These are phyloP conservation scores for Cyaniris semiargus DNA, from an alignment of 2,888 invertebrate species.

Conservation along the genomic window DNA sequence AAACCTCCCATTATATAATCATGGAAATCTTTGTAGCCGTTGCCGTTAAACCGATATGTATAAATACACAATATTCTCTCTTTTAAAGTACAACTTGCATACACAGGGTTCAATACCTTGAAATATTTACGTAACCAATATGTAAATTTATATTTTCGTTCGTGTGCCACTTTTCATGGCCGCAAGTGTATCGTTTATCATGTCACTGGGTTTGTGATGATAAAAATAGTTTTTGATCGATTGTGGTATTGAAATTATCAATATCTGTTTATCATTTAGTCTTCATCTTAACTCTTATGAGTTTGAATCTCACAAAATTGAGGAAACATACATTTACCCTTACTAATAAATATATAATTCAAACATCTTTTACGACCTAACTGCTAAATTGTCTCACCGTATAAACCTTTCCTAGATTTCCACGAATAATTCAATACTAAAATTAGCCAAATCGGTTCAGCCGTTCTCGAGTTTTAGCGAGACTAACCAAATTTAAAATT, in stretches of 20 bases:
- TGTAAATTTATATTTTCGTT: not conserved
- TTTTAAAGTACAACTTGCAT: not conserved
- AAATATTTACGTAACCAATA: not conserved
- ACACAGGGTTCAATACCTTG: not conserved
- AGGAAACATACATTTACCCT: no score
- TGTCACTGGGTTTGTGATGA: not conserved
- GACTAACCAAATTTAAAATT: no score
- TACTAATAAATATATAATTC: no score
- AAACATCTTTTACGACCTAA: not conserved
- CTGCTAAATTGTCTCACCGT: no score
- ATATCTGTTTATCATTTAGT: not conserved
- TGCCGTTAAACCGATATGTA: no score
- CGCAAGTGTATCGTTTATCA: constrained; percentile 14
- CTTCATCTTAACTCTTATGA: not conserved
- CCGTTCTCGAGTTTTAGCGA: no score
- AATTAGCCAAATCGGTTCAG: no score
- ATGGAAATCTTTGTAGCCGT: no score
- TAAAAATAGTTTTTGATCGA: constrained; percentile 30
- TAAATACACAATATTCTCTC: no score
- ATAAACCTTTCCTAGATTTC: no score
- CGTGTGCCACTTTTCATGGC: constrained; percentile 5
- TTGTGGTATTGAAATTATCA: not conserved
- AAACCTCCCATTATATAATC: no score
- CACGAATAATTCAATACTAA: no score
- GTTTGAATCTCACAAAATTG: not conserved